Conservation (phyloP, 2,888 invertebrate species). For the Minunthozetes semirufus region DNA sequence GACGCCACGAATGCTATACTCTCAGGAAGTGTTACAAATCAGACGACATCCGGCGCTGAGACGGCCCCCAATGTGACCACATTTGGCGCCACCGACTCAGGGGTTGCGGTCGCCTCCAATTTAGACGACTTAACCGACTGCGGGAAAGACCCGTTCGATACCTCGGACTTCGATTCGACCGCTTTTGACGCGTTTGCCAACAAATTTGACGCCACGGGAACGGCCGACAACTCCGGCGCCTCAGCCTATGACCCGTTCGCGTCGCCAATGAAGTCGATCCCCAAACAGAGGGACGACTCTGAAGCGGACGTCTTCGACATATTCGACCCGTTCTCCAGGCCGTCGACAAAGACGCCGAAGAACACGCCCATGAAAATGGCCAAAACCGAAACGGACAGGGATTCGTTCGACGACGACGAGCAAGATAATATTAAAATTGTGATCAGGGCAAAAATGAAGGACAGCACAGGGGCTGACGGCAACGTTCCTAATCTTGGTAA, state of each 20-base stretch:
- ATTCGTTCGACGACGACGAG: conserved; percentile 44
- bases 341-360: conserved; percentile 65
- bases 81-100: conserved; percentile 3
- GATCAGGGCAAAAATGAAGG: conserved; percentile 45
- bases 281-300: conserved; percentile 51
- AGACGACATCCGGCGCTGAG: background rate
- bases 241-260: conserved; percentile 55
- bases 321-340: conserved; percentile 55
- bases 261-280: conserved; percentile 43
- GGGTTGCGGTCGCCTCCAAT: conserved; percentile 21
- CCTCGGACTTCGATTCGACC: conserved; percentile 48
- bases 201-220: conserved; percentile 64
- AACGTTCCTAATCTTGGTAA: background rate
- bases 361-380: conserved; percentile 38
- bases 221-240: conserved; percentile 18
- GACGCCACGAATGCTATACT: conserved; percentile 16
- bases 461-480: conserved; percentile 38
- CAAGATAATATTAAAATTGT: conserved; percentile 45
- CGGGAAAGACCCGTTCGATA: conserved; percentile 42
- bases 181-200: conserved; percentile 82
- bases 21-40: conserved; percentile 16
- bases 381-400: conserved; percentile 40
- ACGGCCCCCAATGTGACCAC: background rate
- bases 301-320: conserved; percentile 64
- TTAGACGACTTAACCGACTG: conserved; percentile 33